Evolutionary conservation across 2,888 invertebrate genomes (phyloP).

Genomic region (Xestia ashworthii): DNA sequence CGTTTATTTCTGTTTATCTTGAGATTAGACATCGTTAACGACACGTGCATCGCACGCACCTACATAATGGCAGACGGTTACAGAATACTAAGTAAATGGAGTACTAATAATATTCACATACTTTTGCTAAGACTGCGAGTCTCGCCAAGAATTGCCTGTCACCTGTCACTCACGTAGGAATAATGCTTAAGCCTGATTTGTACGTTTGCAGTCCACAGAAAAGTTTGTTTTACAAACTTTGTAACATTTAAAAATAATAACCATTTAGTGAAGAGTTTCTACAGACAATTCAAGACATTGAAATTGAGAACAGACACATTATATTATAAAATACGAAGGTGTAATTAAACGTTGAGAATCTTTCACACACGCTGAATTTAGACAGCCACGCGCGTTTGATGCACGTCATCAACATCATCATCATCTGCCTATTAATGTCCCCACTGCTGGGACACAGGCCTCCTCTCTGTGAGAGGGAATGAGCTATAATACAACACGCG

Average conservation of each 20-base stretch:
- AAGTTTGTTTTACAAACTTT: background rate
- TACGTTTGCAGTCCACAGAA: constrained; percentile 10
- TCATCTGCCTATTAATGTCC: too few relatives aligned
- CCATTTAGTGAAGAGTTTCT: background rate
- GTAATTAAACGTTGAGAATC: background rate
- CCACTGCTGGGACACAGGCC: too few relatives aligned
- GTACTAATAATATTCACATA: constrained; percentile 29
- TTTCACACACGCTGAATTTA: background rate
- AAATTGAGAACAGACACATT: constrained; percentile 1
- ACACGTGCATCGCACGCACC: constrained; percentile 63
- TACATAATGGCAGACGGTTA: constrained; percentile 40
- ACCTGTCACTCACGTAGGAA: constrained; percentile 11
- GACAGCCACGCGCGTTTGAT: too few relatives aligned
- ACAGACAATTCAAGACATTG: background rate
- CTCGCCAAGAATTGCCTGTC: constrained; percentile 42
- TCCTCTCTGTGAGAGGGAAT: too few relatives aligned
- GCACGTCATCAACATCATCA: too few relatives aligned
- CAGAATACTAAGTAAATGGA: constrained; percentile 47
- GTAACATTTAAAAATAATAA: background rate
- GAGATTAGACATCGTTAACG: constrained; percentile 63
- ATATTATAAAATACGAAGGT: background rate
- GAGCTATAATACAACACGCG: too few relatives aligned
- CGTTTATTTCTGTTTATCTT: constrained; percentile 60
- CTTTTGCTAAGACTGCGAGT: constrained; percentile 6
- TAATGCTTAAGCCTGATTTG: constrained; percentile 23